These are phyloP conservation scores for Chrosomus eos DNA, from an alignment of 2,797 vertebrate species.

Conservation along the genomic window DNA sequence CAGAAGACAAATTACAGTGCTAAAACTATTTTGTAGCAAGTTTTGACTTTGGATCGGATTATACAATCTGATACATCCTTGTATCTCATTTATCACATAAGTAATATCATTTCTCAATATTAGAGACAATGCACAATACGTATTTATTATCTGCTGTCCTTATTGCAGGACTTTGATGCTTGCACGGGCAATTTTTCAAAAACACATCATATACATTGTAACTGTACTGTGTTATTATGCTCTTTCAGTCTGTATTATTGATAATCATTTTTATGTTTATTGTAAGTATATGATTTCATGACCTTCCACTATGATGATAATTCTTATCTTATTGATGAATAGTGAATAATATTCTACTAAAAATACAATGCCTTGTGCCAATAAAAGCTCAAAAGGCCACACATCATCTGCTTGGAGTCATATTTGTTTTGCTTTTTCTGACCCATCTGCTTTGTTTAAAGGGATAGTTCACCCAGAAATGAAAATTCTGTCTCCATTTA, in stretches of 20 bases:
- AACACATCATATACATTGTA: background rate
- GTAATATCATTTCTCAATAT: background rate
- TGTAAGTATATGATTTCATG: background rate
- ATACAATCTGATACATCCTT: background rate
- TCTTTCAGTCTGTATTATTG: background rate
- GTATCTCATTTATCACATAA: background rate
- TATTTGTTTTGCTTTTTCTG: background rate
- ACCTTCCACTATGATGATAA: background rate
- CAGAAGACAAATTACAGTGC: background rate
- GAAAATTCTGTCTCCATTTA: background rate
- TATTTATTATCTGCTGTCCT: conserved; percentile 11
- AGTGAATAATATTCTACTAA: background rate
- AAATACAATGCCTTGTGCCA: background rate
- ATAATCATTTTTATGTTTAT: background rate
- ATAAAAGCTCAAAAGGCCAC: background rate
- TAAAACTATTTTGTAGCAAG: conserved; percentile 34
- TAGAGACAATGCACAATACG: background rate
- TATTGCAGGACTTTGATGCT: background rate
- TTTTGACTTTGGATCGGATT: background rate
- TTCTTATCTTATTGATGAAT: background rate
- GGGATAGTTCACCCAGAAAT: background rate
- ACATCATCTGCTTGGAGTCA: background rate
- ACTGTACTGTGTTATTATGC: background rate
- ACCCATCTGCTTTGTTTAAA: conserved; percentile 5
- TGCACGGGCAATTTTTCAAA: background rate